Base-by-base conservation (phyloP, 2,113 vertebrate genomes). In the Pachypanchax playfairii region DNA sequence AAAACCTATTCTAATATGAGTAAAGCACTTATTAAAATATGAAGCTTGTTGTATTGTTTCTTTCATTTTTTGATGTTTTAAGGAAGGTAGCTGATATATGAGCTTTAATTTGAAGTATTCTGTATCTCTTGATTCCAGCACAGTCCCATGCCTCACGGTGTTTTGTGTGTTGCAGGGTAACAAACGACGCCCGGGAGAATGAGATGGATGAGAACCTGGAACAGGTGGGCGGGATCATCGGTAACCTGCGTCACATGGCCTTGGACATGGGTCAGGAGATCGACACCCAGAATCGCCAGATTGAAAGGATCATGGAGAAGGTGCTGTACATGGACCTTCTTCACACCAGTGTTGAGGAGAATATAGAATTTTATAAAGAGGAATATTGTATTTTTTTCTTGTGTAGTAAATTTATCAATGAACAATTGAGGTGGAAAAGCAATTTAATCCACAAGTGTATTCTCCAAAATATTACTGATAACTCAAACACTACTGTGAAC, bases 241-340 rank as follows among this genome's bases (percentile, higher is more conserved):
- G 97, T 56, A 99, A 99, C 75, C 92, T 99, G 84, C 97, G 97
- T 89, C 97, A 99, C 89, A 99, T 99, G 97, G 97, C 97, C 67
- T 90, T 99, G 73, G 97, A 99, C 81, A 99, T 99, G 97, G 97
- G 97, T 84, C 98, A 99, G 3, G 97, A 99, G 91, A 99, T 99
- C 3, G 97, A 98, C 88, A 99, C 96, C 88, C 97, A 99, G 92
- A 99, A 99, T 71, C 95, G 97, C 88, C 97, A 99, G 93, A 94
- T 99, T 53, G 97, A 98, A 91, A 94, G 97, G 95, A 98, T 99
- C 91, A 98, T 99, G 97, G 97, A 99, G 80, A 97, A 97, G 97
- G 97, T 99, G 87, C 26, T 5, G 72, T 17, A 5, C 65, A n/a
- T n/a, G 10, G 5, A 49, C 28, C 20, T 38, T 4, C 11, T 20